phyloP scores from a whole-genome alignment of 2,113 vertebrate genomes.

The Nibea albiflora region DNA sequence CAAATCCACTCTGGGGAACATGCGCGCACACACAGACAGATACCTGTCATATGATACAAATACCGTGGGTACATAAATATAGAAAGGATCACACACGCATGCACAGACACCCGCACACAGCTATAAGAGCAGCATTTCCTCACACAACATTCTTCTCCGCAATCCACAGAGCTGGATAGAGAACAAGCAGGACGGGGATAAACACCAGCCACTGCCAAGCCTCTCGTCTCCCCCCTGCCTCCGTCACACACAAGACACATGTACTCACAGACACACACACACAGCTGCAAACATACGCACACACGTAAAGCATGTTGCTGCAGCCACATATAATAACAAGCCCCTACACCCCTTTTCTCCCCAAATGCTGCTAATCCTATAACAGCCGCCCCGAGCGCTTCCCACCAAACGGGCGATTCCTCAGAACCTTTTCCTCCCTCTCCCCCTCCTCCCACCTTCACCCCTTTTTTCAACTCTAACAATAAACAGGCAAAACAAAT shows the following conservation, averaged over 20 bases:
- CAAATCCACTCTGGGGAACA: slow-evolving; percentile 4
- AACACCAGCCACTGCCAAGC: slow-evolving; percentile 64
- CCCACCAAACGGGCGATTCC: slow-evolving; percentile 52
- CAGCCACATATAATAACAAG: slow-evolving; percentile 54
- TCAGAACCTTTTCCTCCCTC: slow-evolving; percentile 23
- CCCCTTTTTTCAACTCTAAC: slow-evolving; percentile 47
- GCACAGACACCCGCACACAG: slow-evolving; percentile 19
- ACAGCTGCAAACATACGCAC: neutral
- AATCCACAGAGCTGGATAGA: slow-evolving; percentile 70
- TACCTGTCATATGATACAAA: slow-evolving; percentile 24
- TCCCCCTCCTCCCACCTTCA: neutral
- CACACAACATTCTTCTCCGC: slow-evolving; percentile 47
- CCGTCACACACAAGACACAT: slow-evolving; percentile 31
- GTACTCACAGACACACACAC: slow-evolving; percentile 13
- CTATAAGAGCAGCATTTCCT: slow-evolving; percentile 32
- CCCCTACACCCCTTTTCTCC: slow-evolving; percentile 35
- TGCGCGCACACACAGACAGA: neutral
- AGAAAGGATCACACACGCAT: neutral
- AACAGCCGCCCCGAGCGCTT: slow-evolving; percentile 61
- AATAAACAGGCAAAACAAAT: slow-evolving; percentile 63
- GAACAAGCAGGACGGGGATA: slow-evolving; percentile 69
- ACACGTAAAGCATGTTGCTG: slow-evolving; percentile 17
- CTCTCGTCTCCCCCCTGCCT: neutral
- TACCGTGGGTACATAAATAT: neutral
- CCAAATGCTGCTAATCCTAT: slow-evolving; percentile 72